phyloP scores from a whole-genome alignment of 2,888 invertebrate species.

The Rotaria sp. region DNA sequence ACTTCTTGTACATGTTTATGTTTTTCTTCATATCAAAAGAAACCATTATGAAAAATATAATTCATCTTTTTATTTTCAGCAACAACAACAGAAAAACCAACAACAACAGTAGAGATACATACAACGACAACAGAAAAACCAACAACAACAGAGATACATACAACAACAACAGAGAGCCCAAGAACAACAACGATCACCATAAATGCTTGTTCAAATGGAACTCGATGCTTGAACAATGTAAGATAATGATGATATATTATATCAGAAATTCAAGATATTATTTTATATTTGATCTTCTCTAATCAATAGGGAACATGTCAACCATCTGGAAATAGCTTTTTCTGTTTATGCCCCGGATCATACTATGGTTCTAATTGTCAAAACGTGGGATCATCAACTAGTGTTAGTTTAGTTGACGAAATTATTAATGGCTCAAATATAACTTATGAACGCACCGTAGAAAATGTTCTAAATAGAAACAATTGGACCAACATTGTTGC shows the following conservation, averaged over 20 bases:
- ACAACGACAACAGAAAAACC: too few relatives aligned
- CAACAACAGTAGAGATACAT: neutral
- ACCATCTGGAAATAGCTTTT: neutral
- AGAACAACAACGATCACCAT: neutral
- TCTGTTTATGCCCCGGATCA: neutral
- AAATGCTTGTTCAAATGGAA: neutral
- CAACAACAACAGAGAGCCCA: neutral
- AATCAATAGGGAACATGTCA: neutral
- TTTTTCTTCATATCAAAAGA: too few relatives aligned
- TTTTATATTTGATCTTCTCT: too few relatives aligned
- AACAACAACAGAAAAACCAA: neutral
- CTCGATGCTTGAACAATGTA: neutral
- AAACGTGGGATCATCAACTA: neutral
- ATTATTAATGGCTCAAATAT: neutral
- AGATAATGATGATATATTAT: neutral
- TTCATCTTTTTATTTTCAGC: too few relatives aligned
- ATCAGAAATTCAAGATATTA: too few relatives aligned
- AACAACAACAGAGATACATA: neutral
- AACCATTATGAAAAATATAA: too few relatives aligned
- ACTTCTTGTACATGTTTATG: too few relatives aligned
- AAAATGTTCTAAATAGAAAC: neutral
- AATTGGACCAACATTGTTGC: neutral
- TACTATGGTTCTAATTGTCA: neutral
- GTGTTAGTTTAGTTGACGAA: neutral
- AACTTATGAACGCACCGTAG: neutral